Base-by-base conservation (phyloP, 2,888 invertebrate species). In the Autographa pulchrina region DNA sequence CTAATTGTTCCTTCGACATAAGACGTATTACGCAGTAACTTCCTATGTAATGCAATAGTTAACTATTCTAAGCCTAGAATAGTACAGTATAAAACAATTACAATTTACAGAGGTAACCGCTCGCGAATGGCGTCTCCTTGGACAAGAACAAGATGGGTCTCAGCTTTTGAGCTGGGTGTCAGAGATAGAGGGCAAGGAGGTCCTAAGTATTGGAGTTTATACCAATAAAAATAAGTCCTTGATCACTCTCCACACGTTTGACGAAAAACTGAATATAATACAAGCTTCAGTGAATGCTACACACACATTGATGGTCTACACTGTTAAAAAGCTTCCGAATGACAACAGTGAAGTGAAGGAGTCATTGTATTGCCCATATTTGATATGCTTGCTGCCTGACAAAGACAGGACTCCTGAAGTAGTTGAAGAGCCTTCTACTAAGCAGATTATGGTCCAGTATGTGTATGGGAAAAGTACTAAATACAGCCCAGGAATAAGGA, bases 381-480 rank as follows among this genome's bases (percentile, higher is more conserved):
- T 98, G 65, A 93, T 97, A 52, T 97, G 97, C 88, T 89, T 97
- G 76, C 90, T 96, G 80, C 91, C 94, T 64, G 92, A 93, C 68
- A 91, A 94, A 84, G 85, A 90, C 62, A 87, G 88, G 65, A 86
- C 82, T 0, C 92, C 95, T 3, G 89, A 91, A 58, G 90, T 90
- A 63, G 87, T 96, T 0, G 96, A 97, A 78, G 95, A 96, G 41
- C 96, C 96, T 58, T 96, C 97, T 43, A 93, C 96, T 0, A 97
- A 97, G 72, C 98, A 98, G 93, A 97, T 97, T 43, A 97, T 98
- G 96, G 96, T 97, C 65, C 98, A 98, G 88, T 98, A 98, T 96
- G 95, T 98, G 13, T 97, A 97, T 86, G 97, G 96, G 56, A 97
- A 96, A 75, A 95, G 93, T 72, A 93, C 95, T 75, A 94, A 95